These are phyloP conservation scores for Drosophila prolongata DNA, from an alignment of 2,888 invertebrate species.

Conservation along the genomic window DNA sequence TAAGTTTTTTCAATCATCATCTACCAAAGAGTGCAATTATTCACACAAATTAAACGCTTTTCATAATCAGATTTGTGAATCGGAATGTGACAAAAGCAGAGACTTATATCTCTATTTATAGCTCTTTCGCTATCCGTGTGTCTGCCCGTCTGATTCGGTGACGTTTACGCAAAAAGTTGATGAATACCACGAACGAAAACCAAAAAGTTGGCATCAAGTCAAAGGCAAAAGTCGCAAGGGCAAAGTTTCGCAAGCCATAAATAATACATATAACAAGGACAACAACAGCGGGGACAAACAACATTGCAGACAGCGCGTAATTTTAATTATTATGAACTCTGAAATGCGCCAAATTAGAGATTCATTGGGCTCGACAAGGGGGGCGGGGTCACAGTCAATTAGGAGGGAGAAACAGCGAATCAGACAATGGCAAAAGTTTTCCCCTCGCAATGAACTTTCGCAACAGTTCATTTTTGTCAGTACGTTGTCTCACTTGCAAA, in stretches of 20 bases:
- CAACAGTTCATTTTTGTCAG: conserved; percentile 44
- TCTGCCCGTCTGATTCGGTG: conserved; percentile 19
- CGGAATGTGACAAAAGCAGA: conserved; percentile 36
- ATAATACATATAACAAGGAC: conserved; percentile 64
- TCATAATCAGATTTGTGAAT: conserved; percentile 26
- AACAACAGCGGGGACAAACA: conserved; percentile 43
- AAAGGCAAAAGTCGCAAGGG: conserved; percentile 60
- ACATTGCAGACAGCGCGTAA: conserved; percentile 59
- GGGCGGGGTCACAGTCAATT: conserved; percentile 46
- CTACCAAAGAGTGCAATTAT: conserved; percentile 22
- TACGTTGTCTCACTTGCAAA: conserved; percentile 9
- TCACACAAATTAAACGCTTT: conserved; percentile 32
- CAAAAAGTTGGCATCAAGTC: conserved; percentile 68
- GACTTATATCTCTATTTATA: conserved; percentile 26
- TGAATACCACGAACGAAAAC: conserved; percentile 65
- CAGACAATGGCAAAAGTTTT: conserved; percentile 60
- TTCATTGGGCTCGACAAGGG: conserved; percentile 46
- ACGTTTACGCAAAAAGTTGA: conserved; percentile 57
- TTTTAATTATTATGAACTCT: conserved; percentile 73
- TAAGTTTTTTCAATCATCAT: conserved; percentile 64
- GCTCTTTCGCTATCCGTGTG: neutral
- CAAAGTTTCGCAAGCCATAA: conserved; percentile 56
- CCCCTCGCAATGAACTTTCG: conserved; percentile 61
- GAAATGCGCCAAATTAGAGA: conserved; percentile 72
- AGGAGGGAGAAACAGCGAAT: conserved; percentile 7